Conservation (phyloP, 2,888 invertebrate genomes). For the Flabesymbios commensalis region DNA sequence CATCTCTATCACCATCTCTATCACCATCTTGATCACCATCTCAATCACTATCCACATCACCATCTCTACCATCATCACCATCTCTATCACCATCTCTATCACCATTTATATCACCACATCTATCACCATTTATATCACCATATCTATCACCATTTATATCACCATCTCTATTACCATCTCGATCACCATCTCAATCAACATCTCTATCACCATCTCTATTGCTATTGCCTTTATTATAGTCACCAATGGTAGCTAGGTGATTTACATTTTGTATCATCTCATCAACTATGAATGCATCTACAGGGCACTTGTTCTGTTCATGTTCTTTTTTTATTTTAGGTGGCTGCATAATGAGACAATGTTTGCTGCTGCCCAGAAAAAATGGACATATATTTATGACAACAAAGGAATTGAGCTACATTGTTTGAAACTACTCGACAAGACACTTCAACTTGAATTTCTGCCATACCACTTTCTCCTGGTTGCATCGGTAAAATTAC, state of each 20-base stretch:
- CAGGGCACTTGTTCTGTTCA: too few species aligned
- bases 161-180: too few species aligned
- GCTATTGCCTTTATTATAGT: not conserved
- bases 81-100: too few species aligned
- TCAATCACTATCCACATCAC: too few species aligned
- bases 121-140: too few species aligned
- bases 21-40: too few species aligned
- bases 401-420: slow-evolving; percentile 96
- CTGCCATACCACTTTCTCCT: slow-evolving; percentile 96
- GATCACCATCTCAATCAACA: not conserved
- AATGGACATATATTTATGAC: slow-evolving; percentile 96
- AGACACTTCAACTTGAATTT: slow-evolving; percentile 84
- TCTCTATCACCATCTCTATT: not conserved
- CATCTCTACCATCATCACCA: too few species aligned
- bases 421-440: slow-evolving; percentile 84
- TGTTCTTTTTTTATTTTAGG: too few species aligned
- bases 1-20: too few species aligned
- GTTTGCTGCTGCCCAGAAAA: slow-evolving; percentile 96
- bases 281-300: too few species aligned
- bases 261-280: not conserved
- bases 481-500: slow-evolving; percentile 79
- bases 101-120: too few species aligned
- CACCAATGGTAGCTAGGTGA: not conserved
- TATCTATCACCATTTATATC: too few species aligned
- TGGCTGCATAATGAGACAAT: slow-evolving; percentile 87